Evolutionary conservation across 2,113 vertebrate species (phyloP).

Genomic region (Tetrax tetrax): DNA sequence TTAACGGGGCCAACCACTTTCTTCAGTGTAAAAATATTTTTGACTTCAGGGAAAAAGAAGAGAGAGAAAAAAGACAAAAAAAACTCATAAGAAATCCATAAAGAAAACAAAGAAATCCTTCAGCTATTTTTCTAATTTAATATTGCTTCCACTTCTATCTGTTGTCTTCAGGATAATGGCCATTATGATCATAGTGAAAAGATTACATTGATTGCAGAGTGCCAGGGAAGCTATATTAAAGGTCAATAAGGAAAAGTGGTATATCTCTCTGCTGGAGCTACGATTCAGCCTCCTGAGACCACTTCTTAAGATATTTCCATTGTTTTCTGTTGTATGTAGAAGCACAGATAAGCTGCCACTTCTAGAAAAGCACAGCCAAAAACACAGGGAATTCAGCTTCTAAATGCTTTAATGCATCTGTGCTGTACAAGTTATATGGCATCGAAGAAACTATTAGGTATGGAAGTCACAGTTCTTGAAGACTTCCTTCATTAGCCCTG

Average conservation of each 20-base stretch:
- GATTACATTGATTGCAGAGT: conserved; percentile 56
- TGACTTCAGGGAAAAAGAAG: not conserved
- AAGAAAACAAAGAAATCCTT: conserved; percentile 66
- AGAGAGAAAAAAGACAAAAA: not conserved
- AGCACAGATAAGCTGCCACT: not conserved
- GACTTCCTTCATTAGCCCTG: not conserved
- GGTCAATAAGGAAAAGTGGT: conserved; percentile 63
- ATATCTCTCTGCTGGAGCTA: conserved; percentile 42
- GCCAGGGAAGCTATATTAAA: conserved; percentile 50
- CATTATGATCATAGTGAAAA: conserved; percentile 45
- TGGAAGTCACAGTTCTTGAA: not conserved
- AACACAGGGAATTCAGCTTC: not conserved
- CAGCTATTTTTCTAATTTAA: conserved; percentile 61
- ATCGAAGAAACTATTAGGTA: not conserved
- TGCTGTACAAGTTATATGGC: not conserved
- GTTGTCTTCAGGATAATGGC: conserved; percentile 45
- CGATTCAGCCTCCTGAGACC: conserved; percentile 32
- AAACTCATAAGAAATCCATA: conserved; percentile 20
- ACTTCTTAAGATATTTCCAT: conserved; percentile 18
- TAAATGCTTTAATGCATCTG: not conserved
- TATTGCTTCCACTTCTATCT: conserved; percentile 44
- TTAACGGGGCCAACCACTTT: conserved; percentile 62
- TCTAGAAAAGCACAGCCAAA: not conserved
- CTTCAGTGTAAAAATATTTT: conserved; percentile 46
- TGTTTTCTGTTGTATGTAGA: conserved; percentile 25